Evolutionary conservation across 2,113 vertebrate species (phyloP).

Genomic region (Parotia lawesii): DNA sequence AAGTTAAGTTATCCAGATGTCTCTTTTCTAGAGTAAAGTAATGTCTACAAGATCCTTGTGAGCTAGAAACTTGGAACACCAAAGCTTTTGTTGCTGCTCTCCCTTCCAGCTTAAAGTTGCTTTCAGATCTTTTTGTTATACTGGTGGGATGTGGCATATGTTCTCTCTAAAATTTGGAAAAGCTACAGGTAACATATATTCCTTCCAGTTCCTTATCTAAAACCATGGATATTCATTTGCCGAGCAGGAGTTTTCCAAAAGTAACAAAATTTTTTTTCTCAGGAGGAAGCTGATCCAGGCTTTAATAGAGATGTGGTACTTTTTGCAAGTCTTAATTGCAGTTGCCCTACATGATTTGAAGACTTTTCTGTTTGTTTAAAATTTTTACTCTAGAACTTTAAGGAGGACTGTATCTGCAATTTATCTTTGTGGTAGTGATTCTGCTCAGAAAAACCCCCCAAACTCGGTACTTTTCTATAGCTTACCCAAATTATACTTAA

Average conservation of each 20-base stretch:
- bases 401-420: not conserved
- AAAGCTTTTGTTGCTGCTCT: not conserved
- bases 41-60: not conserved
- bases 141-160: not conserved
- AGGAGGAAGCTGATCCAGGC: not conserved
- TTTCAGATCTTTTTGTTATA: not conserved
- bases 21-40: not conserved
- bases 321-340: not conserved
- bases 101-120: not conserved
- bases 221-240: not conserved
- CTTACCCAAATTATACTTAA: not conserved
- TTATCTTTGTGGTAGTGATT: not conserved
- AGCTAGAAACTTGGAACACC: not conserved
- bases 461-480: not conserved
- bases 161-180: not conserved
- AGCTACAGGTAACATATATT: not conserved
- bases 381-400: not conserved
- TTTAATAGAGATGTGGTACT: not conserved
- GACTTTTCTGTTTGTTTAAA: not conserved
- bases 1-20: not conserved
- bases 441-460: rapidly evolving
- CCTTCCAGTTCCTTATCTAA: not conserved
- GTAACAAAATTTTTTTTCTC: not conserved
- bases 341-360: not conserved
- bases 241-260: not conserved